Conservation (phyloP, 2,113 vertebrate species). For the Natator depressus region DNA sequence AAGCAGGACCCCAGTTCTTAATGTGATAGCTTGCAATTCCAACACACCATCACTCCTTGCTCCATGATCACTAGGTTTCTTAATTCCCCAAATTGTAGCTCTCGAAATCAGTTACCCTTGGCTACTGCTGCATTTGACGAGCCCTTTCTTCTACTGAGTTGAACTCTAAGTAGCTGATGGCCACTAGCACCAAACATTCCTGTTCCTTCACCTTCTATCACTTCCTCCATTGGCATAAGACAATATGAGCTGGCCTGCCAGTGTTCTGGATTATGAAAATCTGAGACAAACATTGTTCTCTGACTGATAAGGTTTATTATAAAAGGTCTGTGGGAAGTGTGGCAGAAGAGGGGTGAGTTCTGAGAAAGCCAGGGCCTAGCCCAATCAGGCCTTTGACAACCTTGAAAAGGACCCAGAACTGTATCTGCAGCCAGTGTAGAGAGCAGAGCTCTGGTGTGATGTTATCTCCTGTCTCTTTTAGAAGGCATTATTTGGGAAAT, state of each 20-base stretch:
- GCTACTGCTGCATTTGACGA: not conserved
- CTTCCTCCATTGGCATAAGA: not conserved
- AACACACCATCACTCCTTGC: not conserved
- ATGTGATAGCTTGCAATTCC: not conserved
- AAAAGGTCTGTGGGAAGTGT: not conserved
- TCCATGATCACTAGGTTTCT: not conserved
- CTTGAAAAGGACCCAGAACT: not conserved
- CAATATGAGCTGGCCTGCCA: not conserved
- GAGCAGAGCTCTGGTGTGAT: not conserved
- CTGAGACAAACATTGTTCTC: not conserved
- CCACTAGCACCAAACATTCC: not conserved
- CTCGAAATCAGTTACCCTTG: not conserved
- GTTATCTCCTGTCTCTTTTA: not conserved
- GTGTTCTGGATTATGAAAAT: not conserved
- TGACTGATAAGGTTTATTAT: not conserved
- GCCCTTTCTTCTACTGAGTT: not conserved
- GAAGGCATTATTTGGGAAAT: not conserved
- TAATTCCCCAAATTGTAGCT: not conserved
- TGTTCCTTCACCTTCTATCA: not conserved
- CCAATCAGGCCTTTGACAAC: not conserved
- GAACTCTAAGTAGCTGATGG: not conserved
- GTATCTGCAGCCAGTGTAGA: not conserved
- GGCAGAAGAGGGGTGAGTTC: too few species aligned
- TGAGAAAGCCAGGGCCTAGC: not conserved
- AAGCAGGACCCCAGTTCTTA: not conserved